phyloP scores from a whole-genome alignment of 2,797 vertebrate species.

The Micromesistius poutassou region DNA sequence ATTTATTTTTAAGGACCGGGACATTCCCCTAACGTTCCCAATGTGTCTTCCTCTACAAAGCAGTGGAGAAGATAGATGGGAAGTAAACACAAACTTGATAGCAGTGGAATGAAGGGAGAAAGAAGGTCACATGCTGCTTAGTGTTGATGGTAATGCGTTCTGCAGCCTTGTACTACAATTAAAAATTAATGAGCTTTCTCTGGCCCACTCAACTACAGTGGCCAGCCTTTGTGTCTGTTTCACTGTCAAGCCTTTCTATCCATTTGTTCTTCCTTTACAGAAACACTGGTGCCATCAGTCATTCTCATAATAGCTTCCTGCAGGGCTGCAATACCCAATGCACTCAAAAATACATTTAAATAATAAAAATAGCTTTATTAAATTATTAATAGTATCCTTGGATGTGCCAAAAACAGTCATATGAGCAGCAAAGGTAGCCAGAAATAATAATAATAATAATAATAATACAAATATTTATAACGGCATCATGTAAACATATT shows the following conservation, averaged over 20 bases:
- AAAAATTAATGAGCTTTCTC: slow-evolving; percentile 72
- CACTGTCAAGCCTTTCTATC: slow-evolving; percentile 38
- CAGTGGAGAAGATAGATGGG: background rate
- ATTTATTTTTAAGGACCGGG: background rate
- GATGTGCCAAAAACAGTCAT: background rate
- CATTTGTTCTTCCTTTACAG: slow-evolving; percentile 26
- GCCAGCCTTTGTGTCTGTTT: slow-evolving; percentile 42
- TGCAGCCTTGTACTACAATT: slow-evolving; percentile 60
- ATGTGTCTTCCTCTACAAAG: background rate
- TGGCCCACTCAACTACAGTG: slow-evolving; percentile 51
- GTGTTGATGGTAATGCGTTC: slow-evolving; percentile 60
- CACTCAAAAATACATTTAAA: background rate
- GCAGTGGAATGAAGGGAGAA: slow-evolving; percentile 31
- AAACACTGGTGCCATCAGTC: slow-evolving; percentile 9
- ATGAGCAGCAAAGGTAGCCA: background rate
- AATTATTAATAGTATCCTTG: background rate
- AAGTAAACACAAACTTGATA: slow-evolving; percentile 26
- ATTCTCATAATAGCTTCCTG: background rate
- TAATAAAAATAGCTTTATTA: background rate
- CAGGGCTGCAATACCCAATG: background rate
- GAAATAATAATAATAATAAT: background rate
- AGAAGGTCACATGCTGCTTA: slow-evolving; percentile 61
- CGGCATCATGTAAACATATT: background rate
- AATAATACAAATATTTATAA: background rate
- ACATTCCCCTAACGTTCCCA: background rate